A percentile compares a stretch with the other conserved stretches of the same genome.
Evolutionary conservation across 2,797 vertebrate species (phyloP).

Genomic region (Micropoecilia bifurca): DNA sequence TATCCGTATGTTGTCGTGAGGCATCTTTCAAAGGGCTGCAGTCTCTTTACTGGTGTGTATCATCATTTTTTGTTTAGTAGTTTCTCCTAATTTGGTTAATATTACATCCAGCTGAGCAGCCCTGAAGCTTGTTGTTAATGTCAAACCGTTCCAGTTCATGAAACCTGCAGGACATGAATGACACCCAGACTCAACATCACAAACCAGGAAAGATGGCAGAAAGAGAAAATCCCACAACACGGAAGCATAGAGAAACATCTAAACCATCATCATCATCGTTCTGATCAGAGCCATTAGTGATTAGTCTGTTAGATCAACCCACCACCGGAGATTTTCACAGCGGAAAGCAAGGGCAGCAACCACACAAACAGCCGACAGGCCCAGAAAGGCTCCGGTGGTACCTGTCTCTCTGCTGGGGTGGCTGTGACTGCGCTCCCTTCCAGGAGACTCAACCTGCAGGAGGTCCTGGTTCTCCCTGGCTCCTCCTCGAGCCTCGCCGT

Average conservation of each 20-base stretch:
- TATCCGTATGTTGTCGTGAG: neutral
- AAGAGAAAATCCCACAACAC: slow-evolving; percentile 29
- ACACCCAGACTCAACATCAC: neutral
- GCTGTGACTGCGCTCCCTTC: slow-evolving; percentile 56
- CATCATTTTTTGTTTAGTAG: neutral
- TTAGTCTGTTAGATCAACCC: slow-evolving; percentile 50
- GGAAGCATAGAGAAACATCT: slow-evolving; percentile 19
- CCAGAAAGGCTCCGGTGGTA: slow-evolving; percentile 58
- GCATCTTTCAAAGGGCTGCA: slow-evolving; percentile 54
- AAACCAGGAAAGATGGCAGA: slow-evolving; percentile 15
- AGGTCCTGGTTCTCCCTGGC: slow-evolving; percentile 44
- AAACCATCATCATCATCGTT: neutral
- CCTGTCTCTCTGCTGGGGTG: slow-evolving; percentile 71
- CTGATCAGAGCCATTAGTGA: slow-evolving; percentile 7
- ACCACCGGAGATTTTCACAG: slow-evolving; percentile 67
- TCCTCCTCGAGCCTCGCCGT: slow-evolving; percentile 45
- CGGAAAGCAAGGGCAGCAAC: slow-evolving; percentile 38
- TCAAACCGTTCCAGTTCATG: neutral
- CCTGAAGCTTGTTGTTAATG: slow-evolving; percentile 53
- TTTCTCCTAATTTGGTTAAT: slow-evolving; percentile 8
- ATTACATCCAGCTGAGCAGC: slow-evolving; percentile 15
- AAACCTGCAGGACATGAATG: slow-evolving; percentile 36
- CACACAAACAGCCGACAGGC: slow-evolving; percentile 49
- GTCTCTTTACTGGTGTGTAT: slow-evolving; percentile 30
- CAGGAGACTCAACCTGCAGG: slow-evolving; percentile 44